A percentile compares a stretch with the other conserved stretches of the same genome.
phyloP scores from a whole-genome alignment of 2,888 invertebrate genomes.

The Gastrophysa polygoni region DNA sequence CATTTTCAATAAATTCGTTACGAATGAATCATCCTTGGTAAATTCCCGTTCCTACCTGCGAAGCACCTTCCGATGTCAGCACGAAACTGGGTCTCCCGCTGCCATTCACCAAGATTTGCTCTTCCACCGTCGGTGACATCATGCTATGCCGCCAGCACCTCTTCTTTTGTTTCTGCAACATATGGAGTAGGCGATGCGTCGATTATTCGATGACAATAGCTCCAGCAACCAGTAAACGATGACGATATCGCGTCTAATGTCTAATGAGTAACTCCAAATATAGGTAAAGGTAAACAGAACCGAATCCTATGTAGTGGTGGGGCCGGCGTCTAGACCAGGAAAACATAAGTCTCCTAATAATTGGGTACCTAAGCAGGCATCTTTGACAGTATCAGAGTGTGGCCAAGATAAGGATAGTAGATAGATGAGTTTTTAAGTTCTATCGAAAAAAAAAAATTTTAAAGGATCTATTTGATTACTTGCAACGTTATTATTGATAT shows the following conservation, averaged over 20 bases:
- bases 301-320: neutral
- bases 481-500: no score
- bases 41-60: neutral
- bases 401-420: no score
- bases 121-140: constrained; percentile 38
- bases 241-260: neutral
- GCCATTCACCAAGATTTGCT: constrained; percentile 30
- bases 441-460: no score
- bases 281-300: constrained; percentile 1
- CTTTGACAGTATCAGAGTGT: no score
- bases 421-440: no score
- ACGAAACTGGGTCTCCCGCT: constrained; percentile 31
- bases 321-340: neutral
- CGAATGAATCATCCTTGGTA: no score
- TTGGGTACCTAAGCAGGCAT: no score
- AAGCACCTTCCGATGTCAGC: constrained; percentile 24
- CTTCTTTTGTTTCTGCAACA: neutral
- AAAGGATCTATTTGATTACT: no score
- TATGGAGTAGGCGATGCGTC: constrained; percentile 9
- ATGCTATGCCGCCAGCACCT: constrained; percentile 19
- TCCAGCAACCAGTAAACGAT: neutral
- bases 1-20: no score
- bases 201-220: neutral
- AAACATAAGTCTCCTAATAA: neutral
- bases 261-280: constrained; percentile 14